These are phyloP conservation scores for Drosophila rellima DNA, from an alignment of 2,888 invertebrate species.

Conservation along the genomic window DNA sequence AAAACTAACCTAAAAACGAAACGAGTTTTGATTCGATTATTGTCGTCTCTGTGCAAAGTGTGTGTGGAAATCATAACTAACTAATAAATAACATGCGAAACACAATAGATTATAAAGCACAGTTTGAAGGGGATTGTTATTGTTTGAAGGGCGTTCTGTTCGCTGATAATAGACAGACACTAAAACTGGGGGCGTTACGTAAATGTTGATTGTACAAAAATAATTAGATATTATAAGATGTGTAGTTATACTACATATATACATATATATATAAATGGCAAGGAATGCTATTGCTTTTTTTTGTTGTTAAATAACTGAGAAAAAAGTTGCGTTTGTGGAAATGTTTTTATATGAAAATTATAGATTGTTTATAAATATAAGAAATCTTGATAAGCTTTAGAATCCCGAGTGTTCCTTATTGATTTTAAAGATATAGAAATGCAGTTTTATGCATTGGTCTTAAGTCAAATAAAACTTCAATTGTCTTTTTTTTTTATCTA, in stretches of 20 bases:
- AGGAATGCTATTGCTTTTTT: background rate
- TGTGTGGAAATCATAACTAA: conserved; percentile 18
- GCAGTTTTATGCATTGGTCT: no score
- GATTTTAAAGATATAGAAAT: no score
- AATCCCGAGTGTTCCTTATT: no score
- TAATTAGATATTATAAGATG: background rate
- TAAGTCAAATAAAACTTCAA: no score
- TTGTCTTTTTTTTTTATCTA: no score
- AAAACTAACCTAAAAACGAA: conserved; percentile 70
- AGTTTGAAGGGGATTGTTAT: background rate
- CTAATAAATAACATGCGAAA: background rate
- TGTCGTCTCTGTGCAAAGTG: background rate
- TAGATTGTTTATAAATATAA: no score
- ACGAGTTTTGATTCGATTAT: conserved; percentile 56
- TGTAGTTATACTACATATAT: background rate
- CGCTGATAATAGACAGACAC: background rate
- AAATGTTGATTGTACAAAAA: conserved; percentile 2
- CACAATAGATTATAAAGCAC: background rate
- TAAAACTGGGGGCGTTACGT: conserved; percentile 8
- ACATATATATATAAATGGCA: background rate
- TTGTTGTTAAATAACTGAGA: background rate
- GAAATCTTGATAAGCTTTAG: no score
- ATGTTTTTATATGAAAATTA: background rate
- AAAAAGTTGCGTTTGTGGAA: background rate
- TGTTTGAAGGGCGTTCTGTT: conserved; percentile 10